Evolutionary conservation across 2,797 vertebrate species (phyloP).

Genomic region (Paedocypris micromegethes): DNA sequence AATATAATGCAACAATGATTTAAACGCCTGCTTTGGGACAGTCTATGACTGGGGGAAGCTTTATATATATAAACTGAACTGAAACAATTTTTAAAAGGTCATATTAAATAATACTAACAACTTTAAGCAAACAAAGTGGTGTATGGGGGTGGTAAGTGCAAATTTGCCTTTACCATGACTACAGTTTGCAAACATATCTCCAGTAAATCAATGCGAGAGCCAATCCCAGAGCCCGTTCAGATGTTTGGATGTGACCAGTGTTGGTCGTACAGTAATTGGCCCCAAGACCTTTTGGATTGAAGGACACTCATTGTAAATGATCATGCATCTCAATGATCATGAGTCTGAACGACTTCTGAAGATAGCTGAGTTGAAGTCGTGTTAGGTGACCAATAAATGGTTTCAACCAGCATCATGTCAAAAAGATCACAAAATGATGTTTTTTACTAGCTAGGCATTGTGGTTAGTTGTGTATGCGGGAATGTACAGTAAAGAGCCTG

Average conservation of each 20-base stretch:
- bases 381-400: not conserved
- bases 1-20: too few relatives aligned
- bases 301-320: not conserved
- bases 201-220: not conserved
- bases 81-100: not conserved
- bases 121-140: not conserved
- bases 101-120: not conserved
- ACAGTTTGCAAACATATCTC: slow-evolving; percentile 4
- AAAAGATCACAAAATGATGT: too few relatives aligned
- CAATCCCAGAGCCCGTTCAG: not conserved
- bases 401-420: too few relatives aligned
- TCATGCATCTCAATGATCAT: too few relatives aligned
- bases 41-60: too few relatives aligned
- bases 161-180: not conserved
- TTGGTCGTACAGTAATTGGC: slow-evolving; percentile 3
- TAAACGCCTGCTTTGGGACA: too few relatives aligned
- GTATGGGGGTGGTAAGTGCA: not conserved
- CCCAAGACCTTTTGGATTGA: not conserved
- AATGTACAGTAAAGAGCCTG: not conserved
- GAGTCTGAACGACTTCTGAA: too few relatives aligned
- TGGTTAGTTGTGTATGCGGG: not conserved
- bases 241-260: not conserved
- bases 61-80: too few relatives aligned
- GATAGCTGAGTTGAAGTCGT: not conserved
- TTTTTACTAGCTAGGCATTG: not conserved